These are phyloP conservation scores for Rutilus rutilus DNA, from an alignment of 2,113 vertebrate genomes.

Conservation along the genomic window DNA sequence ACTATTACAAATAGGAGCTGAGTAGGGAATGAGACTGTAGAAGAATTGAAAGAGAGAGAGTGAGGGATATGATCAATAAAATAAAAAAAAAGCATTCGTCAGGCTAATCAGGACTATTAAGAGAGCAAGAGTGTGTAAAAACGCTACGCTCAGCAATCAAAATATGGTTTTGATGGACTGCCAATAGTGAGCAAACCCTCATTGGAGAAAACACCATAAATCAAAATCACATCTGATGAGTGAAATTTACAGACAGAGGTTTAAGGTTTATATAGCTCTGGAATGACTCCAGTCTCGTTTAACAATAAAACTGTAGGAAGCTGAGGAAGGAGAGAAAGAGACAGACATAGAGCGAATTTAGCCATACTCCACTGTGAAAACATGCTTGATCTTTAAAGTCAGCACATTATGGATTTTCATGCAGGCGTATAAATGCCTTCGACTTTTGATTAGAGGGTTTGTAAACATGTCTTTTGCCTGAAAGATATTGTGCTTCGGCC, in stretches of 20 bases:
- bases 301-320: neutral
- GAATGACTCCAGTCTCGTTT: constrained; percentile 14
- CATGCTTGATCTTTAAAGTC: constrained; percentile 43
- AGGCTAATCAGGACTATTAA: constrained; percentile 41
- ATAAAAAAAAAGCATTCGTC: neutral
- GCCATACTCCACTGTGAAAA: neutral
- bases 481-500: neutral
- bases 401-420: constrained; percentile 43
- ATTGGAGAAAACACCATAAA: constrained; percentile 44
- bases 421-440: constrained; percentile 34
- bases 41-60: neutral
- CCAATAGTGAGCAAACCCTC: constrained; percentile 23
- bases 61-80: constrained; percentile 8
- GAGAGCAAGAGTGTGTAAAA: constrained; percentile 27
- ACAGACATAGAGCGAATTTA: neutral
- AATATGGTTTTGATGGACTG: constrained; percentile 33
- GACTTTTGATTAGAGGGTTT: constrained; percentile 36
- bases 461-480: constrained; percentile 13
- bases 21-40: neutral
- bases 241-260: constrained; percentile 41
- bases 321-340: neutral
- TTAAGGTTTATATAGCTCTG: constrained; percentile 10
- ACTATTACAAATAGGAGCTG: neutral
- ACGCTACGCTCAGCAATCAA: constrained; percentile 5
- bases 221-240: constrained; percentile 40